Evolutionary conservation across 37 sponge, comb jelly and placozoan species (phyloP), one percentile per base, ranked within the genome.

Genomic region (Ianthella basta): DNA sequence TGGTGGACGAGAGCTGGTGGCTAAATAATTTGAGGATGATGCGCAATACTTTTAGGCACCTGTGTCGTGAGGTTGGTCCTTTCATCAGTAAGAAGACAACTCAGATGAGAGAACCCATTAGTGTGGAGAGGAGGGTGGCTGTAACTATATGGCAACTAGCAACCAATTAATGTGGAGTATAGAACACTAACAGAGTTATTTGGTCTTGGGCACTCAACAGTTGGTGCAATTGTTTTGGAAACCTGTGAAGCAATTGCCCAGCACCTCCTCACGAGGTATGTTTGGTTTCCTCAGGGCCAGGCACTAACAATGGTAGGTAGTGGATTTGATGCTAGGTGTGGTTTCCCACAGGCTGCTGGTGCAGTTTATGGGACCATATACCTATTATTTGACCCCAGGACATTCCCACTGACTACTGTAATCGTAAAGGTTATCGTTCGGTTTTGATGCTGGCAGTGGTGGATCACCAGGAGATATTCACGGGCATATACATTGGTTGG

Each of bases 281-380:
- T 13, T n/a, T 6, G 35, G 10, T 61, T 61, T 25, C 63, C 63
- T 13, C n/a, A 23, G 2, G 36, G 36, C 12, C 38, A 72, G 27
- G 27, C 36, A 38, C 27, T 72, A 72, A 72, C 36, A 27, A 27
- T 8, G 3, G 73, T 72, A 30, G 27, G 4, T 38, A 27, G 36
- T 38, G 73, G 73, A 21, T 72, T 72, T 14, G 38, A 37, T 38
- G 73, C 36, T 23, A 33, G 36, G 73, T 72, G 5, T 33, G 39
- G 39, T 34, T 38, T 72, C 39, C 73, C 73, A 38, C 73, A 38
- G 27, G 36, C 23, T 72, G 73, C 73, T 72, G 73, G 73, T 72
- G 36, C 73, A 21, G 36, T 72, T 72, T 6, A 72, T 30, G 73
- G 73, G 38, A 72, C 73, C 73, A 72, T 14, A 72, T 72, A 34